Evolutionary conservation across 2,113 vertebrate genomes (phyloP).

Genomic region (Alouatta palliata): DNA sequence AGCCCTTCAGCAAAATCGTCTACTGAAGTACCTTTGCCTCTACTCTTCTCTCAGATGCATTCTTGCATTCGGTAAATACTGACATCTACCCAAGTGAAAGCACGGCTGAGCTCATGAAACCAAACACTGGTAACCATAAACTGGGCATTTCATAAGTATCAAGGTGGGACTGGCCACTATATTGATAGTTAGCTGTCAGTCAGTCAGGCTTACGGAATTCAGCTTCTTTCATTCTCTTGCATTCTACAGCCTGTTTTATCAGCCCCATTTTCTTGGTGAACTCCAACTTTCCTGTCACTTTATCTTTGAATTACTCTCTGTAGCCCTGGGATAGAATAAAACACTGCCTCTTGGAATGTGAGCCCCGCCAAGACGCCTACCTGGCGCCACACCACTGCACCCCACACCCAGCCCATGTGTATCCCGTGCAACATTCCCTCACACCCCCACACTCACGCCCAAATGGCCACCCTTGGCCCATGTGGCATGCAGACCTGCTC

Average conservation of each 20-base stretch:
- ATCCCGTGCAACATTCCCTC: not conserved
- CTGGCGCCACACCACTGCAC: fast-evolving
- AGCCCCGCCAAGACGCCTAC: fast-evolving
- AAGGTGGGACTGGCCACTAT: not conserved
- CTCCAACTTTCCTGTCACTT: not conserved
- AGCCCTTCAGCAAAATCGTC: not conserved
- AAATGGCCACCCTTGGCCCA: no score
- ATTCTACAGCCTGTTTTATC: not conserved
- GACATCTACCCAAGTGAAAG: not conserved
- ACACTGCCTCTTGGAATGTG: not conserved
- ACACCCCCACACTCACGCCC: not conserved
- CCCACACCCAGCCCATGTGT: fast-evolving
- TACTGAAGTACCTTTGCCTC: not conserved
- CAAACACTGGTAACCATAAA: not conserved
- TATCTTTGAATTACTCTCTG: not conserved
- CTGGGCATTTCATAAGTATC: not conserved
- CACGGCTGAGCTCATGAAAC: not conserved
- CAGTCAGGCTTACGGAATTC: not conserved
- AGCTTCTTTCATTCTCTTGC: not conserved
- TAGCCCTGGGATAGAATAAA: not conserved
- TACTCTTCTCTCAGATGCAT: not conserved
- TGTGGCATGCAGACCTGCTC: fast-evolving
- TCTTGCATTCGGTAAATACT: not conserved
- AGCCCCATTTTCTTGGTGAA: not conserved
- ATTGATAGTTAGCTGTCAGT: not conserved